phyloP scores from a whole-genome alignment of 2,797 vertebrate genomes.

The Stomatorhinus walkeri region DNA sequence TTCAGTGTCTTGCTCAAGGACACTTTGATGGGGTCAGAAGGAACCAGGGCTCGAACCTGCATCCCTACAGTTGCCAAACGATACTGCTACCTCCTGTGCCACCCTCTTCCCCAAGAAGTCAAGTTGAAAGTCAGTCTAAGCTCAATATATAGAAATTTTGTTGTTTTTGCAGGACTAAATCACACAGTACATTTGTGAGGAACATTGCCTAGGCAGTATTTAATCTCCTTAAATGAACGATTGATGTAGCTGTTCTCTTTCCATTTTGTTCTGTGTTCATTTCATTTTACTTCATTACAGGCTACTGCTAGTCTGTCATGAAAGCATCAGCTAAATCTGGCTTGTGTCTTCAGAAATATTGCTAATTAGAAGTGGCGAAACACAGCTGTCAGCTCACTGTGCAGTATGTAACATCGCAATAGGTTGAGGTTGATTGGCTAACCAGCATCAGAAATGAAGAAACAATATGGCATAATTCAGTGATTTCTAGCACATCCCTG shows the following conservation, averaged over 20 bases:
- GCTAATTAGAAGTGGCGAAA: not conserved
- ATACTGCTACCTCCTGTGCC: too few species aligned
- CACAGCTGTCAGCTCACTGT: not conserved
- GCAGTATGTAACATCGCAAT: not conserved
- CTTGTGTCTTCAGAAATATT: slow-evolving; percentile 1
- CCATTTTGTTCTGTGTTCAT: not conserved
- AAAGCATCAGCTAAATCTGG: not conserved
- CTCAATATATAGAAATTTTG: not conserved
- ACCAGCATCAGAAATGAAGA: not conserved
- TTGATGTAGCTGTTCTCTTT: not conserved
- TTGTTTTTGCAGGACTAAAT: not conserved
- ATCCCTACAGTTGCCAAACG: too few species aligned
- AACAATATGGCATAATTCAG: not conserved
- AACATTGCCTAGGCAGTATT: not conserved
- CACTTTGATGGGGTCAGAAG: too few species aligned
- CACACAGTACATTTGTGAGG: not conserved
- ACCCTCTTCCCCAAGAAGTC: too few species aligned
- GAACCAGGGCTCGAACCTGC: too few species aligned
- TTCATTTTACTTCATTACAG: not conserved
- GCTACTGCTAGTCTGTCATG: not conserved
- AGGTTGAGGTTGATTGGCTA: not conserved
- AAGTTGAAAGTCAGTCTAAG: not conserved
- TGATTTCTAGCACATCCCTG: not conserved
- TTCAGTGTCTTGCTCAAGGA: too few species aligned
- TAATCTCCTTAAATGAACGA: not conserved